These are phyloP conservation scores for Scytalopus superciliaris DNA, from an alignment of 2,113 vertebrate species.

Conservation along the genomic window DNA sequence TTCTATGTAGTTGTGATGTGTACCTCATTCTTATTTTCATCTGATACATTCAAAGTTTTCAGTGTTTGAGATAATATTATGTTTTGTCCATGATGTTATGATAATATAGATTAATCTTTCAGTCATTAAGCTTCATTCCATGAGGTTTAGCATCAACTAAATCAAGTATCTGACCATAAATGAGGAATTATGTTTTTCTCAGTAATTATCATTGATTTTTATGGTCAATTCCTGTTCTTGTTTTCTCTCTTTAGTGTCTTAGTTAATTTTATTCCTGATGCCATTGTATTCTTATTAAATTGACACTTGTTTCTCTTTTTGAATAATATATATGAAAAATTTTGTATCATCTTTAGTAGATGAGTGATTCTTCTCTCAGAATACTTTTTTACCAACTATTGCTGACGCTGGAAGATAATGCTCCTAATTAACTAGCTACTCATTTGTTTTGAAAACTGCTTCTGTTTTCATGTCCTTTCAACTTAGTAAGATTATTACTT, in stretches of 20 bases:
- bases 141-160: background rate
- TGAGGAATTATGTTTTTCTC: background rate
- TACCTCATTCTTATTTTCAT: background rate
- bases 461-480: background rate
- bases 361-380: background rate
- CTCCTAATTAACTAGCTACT: background rate
- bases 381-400: background rate
- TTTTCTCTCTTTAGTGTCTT: background rate
- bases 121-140: background rate
- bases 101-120: background rate
- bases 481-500: background rate
- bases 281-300: background rate
- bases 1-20: background rate
- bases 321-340: background rate
- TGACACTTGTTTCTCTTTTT: background rate
- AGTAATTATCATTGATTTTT: background rate
- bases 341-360: background rate
- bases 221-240: background rate
- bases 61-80: background rate
- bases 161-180: background rate
- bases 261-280: background rate
- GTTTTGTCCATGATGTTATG: background rate
- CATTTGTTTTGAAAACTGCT: background rate
- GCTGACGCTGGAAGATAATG: background rate
- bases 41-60: background rate